Conservation (phyloP, 1,140 invertebrate genomes). For the Arctopsyche grandis region DNA sequence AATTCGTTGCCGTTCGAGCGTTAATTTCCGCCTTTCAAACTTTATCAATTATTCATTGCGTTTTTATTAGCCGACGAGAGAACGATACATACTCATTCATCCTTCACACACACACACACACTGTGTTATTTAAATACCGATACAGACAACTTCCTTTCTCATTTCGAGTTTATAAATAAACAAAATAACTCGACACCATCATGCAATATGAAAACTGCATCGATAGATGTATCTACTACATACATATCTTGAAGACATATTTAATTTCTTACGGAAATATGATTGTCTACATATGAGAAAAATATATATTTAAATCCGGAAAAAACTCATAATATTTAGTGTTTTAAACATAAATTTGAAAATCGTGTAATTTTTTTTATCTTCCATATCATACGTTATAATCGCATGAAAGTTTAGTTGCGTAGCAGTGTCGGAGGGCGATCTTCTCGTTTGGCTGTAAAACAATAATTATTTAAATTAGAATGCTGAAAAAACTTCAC, state of each 20-base stretch:
- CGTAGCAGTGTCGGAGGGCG: not conserved
- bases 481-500: slow-evolving; percentile 38
- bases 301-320: too few species aligned
- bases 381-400: not conserved
- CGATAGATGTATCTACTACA: too few species aligned
- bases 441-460: slow-evolving; percentile 25
- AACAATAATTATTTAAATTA: slow-evolving; percentile 47
- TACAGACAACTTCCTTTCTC: not conserved
- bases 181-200: too few species aligned
- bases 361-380: too few species aligned
- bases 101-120: not conserved
- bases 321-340: too few species aligned
- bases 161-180: too few species aligned
- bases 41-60: slow-evolving; percentile 42
- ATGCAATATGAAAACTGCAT: too few species aligned
- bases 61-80: slow-evolving; percentile 30
- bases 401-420: not conserved
- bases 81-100: not conserved
- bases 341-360: too few species aligned
- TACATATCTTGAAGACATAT: too few species aligned
- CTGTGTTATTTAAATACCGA: not conserved
- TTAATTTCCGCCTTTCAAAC: slow-evolving; percentile 40
- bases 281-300: too few species aligned
- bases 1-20: slow-evolving; percentile 33
- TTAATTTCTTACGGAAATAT: too few species aligned